Conservation (phyloP, 2,888 invertebrate genomes). For the Myathropa florea region DNA sequence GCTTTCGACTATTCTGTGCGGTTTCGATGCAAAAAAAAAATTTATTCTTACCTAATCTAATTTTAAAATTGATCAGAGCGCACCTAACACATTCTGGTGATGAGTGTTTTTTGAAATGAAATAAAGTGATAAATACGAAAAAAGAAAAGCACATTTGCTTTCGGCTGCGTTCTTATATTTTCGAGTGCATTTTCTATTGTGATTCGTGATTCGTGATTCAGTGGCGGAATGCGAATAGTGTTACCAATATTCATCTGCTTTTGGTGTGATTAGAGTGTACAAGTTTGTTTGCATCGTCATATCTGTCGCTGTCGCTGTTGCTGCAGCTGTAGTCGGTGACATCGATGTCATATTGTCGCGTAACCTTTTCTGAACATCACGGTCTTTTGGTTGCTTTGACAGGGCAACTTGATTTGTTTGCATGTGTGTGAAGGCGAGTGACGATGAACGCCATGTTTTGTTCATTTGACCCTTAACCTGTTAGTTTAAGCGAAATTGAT, state of each 20-base stretch:
- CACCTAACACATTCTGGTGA: constrained; percentile 55
- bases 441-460: constrained; percentile 29
- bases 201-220: constrained; percentile 6
- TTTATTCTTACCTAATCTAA: constrained; percentile 67
- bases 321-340: not conserved
- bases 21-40: constrained; percentile 50
- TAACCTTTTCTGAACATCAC: constrained; percentile 29
- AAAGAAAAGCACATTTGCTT: constrained; percentile 26
- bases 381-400: constrained; percentile 29
- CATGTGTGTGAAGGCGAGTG: constrained; percentile 5
- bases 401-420: constrained; percentile 16
- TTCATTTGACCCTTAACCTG: constrained; percentile 41
- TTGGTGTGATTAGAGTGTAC: constrained; percentile 1
- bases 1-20: constrained; percentile 22
- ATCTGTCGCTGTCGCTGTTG: not conserved
- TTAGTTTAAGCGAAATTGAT: constrained; percentile 54
- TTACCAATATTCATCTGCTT: constrained; percentile 34
- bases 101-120: constrained; percentile 42
- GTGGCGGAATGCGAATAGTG: constrained; percentile 29
- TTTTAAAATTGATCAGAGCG: constrained; percentile 68
- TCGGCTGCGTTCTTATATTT: constrained; percentile 41
- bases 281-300: not conserved
- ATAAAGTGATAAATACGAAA: constrained; percentile 40
- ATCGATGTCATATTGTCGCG: not conserved
- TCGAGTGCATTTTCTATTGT: constrained; percentile 48